These are phyloP conservation scores for Aphodius granarius DNA, from an alignment of 2,888 invertebrate species.

Conservation along the genomic window DNA sequence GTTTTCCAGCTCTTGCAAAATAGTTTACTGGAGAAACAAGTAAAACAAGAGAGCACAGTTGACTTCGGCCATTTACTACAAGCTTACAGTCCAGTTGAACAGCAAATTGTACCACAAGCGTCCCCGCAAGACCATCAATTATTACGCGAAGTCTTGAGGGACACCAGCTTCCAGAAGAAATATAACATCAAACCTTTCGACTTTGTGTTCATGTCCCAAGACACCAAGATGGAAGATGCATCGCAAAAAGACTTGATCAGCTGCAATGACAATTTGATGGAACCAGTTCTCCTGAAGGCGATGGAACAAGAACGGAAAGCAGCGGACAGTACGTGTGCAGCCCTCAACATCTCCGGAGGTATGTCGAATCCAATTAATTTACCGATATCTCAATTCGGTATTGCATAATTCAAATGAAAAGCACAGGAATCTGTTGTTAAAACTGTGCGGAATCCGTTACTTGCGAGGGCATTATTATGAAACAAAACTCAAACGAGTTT, in stretches of 20 bases:
- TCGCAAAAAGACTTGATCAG: conserved; percentile 48
- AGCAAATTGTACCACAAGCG: conserved; percentile 20
- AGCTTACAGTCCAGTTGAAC: conserved; percentile 37
- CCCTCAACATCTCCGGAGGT: conserved; percentile 88
- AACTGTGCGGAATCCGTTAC: background rate
- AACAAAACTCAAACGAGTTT: background rate
- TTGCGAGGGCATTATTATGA: background rate
- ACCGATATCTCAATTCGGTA: background rate
- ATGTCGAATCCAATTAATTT: conserved; percentile 49
- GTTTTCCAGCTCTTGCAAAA: conserved; percentile 44
- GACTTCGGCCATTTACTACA: conserved; percentile 64
- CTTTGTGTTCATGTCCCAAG: conserved; percentile 57
- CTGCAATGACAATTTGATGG: conserved; percentile 66
- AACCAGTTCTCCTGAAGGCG: conserved; percentile 80
- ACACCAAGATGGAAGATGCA: conserved; percentile 69
- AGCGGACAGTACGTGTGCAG: conserved; percentile 81
- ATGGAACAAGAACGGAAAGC: conserved; percentile 80
- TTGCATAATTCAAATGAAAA: conserved; percentile 3
- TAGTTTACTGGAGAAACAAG: conserved; percentile 44
- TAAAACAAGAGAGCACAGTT: conserved; percentile 60
- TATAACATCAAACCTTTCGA: conserved; percentile 81
- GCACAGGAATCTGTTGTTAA: background rate
- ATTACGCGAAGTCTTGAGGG: conserved; percentile 77
- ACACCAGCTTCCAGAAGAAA: conserved; percentile 83
- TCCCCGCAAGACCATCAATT: conserved; percentile 68